Evolutionary conservation across 2,113 vertebrate species (phyloP), one percentile per base, ranked within the genome.

Genomic region (Hippotragus niger): DNA sequence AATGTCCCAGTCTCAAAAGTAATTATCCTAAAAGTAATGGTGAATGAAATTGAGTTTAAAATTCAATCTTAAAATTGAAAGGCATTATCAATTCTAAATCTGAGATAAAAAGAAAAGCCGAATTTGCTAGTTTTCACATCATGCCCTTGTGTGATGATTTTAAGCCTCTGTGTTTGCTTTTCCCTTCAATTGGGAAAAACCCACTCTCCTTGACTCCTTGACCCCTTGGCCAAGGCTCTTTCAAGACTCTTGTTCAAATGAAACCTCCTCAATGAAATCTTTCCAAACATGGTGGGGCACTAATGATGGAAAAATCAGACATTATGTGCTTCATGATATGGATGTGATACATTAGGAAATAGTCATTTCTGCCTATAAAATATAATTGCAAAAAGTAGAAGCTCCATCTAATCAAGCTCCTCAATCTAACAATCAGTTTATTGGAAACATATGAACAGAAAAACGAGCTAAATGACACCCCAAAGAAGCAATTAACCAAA

Each of bases 1-100:
- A 96, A 95, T 40, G 45, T 43, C 25, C 47, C 55, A 91, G 71
- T 94, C 76, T 97, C 91, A 95, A 88, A 96, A 94, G 60, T 92
- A 98, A 98, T 97, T 96, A 96, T 93, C 64, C 31, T 95, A 91
- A 97, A 97, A 97, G 74, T 96, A 97, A 95, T 92, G 45, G 50
- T 96, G 85, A 97, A 94, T 97, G 47, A 97, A 98, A 95, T 86
- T 97, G 85, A 97, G 43, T 80, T 95, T 93, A 95, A 92, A 97
- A 96, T 90, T 86, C 58, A 95, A 83, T 83, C n/a, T 91, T 97
- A 40, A 96, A 97, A 82, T 80, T 76, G 52, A 96, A 94, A 40
- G 45, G 14, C 78, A 82, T 88, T 95, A 87, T 89, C 43, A 86
- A 60, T 86, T 95, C 83, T 94, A 88, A 97, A 88, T 92, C 21